Base-by-base conservation (phyloP, 35 echinoderm and acorn worm genomes). In the Strongylocentrotus purpuratus region DNA sequence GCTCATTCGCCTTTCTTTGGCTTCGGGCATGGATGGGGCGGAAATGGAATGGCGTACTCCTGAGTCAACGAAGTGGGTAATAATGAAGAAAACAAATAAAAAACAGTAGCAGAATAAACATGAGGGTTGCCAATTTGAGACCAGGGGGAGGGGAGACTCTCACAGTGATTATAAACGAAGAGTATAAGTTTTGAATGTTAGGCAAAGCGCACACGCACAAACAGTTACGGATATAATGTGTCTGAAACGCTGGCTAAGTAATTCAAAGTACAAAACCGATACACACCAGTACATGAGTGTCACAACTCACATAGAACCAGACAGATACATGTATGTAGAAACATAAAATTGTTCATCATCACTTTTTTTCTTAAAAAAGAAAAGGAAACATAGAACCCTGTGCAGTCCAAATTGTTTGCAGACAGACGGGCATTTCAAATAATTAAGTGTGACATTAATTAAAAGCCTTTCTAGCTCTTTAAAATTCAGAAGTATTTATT, bases 1-100 rank as follows among this genome's bases (percentile, higher is more conserved):
- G 47, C 95, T 96, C 95, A 96, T 96, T 45, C 95, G 95, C 45
- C 95, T 78, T 47, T 90, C 71, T 47, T 88, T 32, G 45, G 65
- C 94, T 32, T 96, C 93, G 52, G 95, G 92, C 48, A 96, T 78
- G 45, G 92, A 33, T 17, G 95, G 95, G 46, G 93, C 94, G 13
- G 95, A 96, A 22, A 94, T 94, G 95, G 95, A 96, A 94, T 96
- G 95, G 48, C 95, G 95, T 28, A 96, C 92, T 88, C 95, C 95
- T 96, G 95, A 93, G 33, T 46, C 32, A 18, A 41, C 1, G 33
- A 10, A 12, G 32, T 13, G 33, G 32, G 32, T 22, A 41, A 31
- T 89, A 89, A 41, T 41, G 45, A 89, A 89, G 20, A 41, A 89
- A 89, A 33, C 4, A 89, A 89, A 89, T 10, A 89, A 89, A 89